Conservation (phyloP, 2,797 vertebrate species). For the Chlorospingus semifuscus region DNA sequence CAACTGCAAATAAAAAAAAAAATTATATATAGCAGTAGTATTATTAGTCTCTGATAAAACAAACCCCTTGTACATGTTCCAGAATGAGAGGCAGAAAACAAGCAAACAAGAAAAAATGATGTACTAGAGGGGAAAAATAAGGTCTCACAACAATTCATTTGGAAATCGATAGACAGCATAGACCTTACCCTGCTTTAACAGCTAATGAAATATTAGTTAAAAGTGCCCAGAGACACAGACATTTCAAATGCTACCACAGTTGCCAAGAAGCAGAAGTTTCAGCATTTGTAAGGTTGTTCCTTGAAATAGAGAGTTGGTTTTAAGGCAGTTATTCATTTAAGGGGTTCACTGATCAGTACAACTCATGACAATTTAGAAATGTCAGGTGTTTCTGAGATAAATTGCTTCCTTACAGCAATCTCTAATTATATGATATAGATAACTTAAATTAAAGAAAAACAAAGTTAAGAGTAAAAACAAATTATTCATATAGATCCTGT, state of each 20-base stretch:
- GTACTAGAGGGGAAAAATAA: background rate
- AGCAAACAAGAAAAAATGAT: background rate
- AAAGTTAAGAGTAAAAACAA: constrained; percentile 2
- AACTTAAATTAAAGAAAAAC: background rate
- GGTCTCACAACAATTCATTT: background rate
- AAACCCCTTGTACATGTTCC: background rate
- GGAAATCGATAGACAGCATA: background rate
- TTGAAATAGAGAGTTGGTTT: background rate
- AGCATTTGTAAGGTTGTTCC: background rate
- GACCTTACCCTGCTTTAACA: constrained; percentile 27
- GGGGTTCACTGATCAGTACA: background rate
- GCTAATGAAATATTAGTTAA: constrained; percentile 20
- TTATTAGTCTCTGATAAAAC: constrained; percentile 2
- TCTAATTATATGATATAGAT: constrained; percentile 32
- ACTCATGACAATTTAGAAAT: constrained; percentile 29
- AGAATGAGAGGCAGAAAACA: background rate
- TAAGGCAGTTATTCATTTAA: constrained; percentile 26
- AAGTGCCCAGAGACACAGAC: background rate
- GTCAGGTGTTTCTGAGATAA: background rate
- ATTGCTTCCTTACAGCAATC: background rate
- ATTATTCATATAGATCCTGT: background rate
- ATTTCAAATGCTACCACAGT: background rate
- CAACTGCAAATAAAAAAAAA: background rate
- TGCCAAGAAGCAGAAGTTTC: constrained; percentile 6
- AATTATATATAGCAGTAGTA: background rate